phyloP scores from a whole-genome alignment of 1,140 invertebrate species.

The Cydia strobilella region DNA sequence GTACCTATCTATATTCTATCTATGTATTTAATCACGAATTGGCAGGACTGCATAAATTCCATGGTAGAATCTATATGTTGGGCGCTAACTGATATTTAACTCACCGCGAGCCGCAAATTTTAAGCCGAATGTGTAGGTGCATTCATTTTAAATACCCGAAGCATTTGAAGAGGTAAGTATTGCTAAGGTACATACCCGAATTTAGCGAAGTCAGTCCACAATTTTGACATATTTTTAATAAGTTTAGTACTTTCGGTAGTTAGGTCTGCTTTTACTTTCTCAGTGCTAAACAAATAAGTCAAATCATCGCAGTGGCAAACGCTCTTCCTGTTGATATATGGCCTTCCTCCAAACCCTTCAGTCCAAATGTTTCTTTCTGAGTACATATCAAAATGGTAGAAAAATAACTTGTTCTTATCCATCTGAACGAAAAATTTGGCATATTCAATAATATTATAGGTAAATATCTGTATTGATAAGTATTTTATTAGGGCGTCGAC shows the following conservation, averaged over 20 bases:
- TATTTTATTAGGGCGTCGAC: constrained; percentile 13
- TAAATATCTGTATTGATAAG: neutral
- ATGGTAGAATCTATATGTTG: too few species aligned
- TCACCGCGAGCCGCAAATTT: too few species aligned
- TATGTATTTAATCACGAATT: too few species aligned
- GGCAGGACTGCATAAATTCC: too few species aligned
- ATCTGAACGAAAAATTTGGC: neutral
- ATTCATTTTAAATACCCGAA: too few species aligned
- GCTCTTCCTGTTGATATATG: neutral
- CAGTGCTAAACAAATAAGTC: constrained; percentile 16
- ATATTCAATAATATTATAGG: constrained; percentile 28
- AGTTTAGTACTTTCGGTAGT: neutral
- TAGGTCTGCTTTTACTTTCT: neutral
- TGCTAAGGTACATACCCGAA: constrained; percentile 17
- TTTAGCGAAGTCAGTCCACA: constrained; percentile 35
- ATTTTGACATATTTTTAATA: constrained; percentile 22
- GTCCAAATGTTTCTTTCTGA: constrained; percentile 26
- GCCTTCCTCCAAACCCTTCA: neutral
- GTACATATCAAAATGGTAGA: constrained; percentile 25
- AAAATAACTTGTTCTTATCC: constrained; percentile 10
- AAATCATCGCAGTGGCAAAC: constrained; percentile 32
- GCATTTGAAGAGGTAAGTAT: neutral
- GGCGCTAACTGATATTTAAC: too few species aligned
- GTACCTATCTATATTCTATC: too few species aligned
- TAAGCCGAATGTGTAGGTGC: too few species aligned